Evolutionary conservation across 1,140 invertebrate species (phyloP).

Genomic region (Drosophila fuyamai): DNA sequence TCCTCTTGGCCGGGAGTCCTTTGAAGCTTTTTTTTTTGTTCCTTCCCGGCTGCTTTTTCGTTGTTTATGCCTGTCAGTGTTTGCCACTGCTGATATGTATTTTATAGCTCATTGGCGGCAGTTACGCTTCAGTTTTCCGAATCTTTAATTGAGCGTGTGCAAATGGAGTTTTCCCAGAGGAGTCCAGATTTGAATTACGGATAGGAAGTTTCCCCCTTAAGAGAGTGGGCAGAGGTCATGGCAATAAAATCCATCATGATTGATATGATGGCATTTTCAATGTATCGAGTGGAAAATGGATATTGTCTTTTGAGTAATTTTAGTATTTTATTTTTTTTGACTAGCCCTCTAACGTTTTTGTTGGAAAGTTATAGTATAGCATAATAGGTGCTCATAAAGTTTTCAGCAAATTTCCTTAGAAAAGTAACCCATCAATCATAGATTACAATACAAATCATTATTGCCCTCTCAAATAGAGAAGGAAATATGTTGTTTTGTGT

Average conservation of each 20-base stretch:
- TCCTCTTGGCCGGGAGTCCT: slow-evolving; percentile 26
- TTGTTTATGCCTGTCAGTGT: slow-evolving; percentile 25
- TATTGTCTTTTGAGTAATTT: background rate
- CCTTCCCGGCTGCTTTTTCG: slow-evolving; percentile 2
- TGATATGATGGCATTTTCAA: slow-evolving; percentile 21
- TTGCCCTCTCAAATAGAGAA: no score
- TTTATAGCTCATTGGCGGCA: slow-evolving; percentile 55
- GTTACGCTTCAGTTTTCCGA: slow-evolving; percentile 32
- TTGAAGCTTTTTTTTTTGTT: slow-evolving; percentile 41
- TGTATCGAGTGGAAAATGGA: slow-evolving; percentile 7
- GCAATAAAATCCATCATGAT: slow-evolving; percentile 28
- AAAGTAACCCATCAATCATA: background rate
- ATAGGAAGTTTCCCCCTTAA: slow-evolving; percentile 1
- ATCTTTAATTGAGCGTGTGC: slow-evolving; percentile 45
- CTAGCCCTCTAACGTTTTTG: background rate
- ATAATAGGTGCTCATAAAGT: no score
- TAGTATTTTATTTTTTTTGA: background rate
- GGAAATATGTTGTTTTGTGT: background rate
- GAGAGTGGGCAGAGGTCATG: slow-evolving; percentile 8
- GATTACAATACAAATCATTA: background rate
- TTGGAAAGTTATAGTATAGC: no score
- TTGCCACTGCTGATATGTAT: slow-evolving; percentile 40
- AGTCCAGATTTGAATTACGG: slow-evolving; percentile 18
- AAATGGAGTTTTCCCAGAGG: slow-evolving; percentile 30
- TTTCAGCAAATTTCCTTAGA: no score